phyloP scores from a whole-genome alignment of 2,113 vertebrate genomes.

The Amphiprion ocellaris region DNA sequence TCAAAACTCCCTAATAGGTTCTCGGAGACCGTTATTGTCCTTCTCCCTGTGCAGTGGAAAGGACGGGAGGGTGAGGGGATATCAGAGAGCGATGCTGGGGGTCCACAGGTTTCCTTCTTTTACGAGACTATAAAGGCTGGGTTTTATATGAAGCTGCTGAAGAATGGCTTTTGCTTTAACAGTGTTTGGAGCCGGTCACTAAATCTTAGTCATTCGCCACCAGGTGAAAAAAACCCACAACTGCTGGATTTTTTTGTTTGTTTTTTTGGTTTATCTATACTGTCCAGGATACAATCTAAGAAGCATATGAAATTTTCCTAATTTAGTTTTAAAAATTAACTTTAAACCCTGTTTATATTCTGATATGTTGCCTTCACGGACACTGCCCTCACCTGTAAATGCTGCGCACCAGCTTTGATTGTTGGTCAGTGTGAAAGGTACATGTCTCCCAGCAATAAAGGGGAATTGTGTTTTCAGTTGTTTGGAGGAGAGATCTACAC shows the following conservation, averaged over 20 bases:
- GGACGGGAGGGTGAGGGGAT: conserved; percentile 58
- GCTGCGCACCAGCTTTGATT: conserved; percentile 34
- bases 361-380: conserved; percentile 2
- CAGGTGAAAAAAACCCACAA: conserved; percentile 68
- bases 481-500: conserved; percentile 76
- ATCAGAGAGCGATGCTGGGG: conserved; percentile 76
- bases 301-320: not conserved
- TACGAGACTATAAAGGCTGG: conserved; percentile 82
- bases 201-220: conserved; percentile 80
- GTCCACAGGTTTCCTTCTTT: conserved; percentile 83
- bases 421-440: conserved; percentile 39
- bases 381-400: conserved; percentile 28
- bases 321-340: conserved; percentile 4
- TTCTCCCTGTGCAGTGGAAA: conserved; percentile 64
- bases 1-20: conserved; percentile 64
- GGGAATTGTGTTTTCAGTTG: conserved; percentile 67
- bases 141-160: conserved; percentile 85
- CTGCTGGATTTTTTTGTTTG: conserved; percentile 48
- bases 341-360: conserved; percentile 18
- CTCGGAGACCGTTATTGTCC: conserved; percentile 40
- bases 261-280: not conserved
- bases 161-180: conserved; percentile 85
- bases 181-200: conserved; percentile 82
- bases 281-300: conserved; percentile 10
- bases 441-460: conserved; percentile 41